A percentile compares a stretch with the other conserved stretches of the same genome.
Conservation (phyloP, 2,888 invertebrate genomes). For the Aphidoletes aphidimyza region DNA sequence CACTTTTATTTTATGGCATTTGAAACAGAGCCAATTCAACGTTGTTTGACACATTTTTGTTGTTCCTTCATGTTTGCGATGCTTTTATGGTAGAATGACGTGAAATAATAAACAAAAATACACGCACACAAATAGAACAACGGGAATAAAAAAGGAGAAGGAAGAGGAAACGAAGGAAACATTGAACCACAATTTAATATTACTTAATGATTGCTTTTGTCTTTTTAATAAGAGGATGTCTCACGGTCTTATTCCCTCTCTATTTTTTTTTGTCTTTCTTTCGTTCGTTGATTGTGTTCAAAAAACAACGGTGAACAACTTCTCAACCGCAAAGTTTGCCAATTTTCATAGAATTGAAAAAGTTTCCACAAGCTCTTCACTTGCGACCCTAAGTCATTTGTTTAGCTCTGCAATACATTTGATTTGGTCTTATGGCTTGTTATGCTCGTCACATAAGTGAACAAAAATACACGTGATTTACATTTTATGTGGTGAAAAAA, state of each 20-base stretch:
- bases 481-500: too few relatives aligned
- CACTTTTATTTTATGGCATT: background rate
- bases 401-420: background rate
- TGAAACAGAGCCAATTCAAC: too few relatives aligned
- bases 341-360: conserved; percentile 29
- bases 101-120: background rate
- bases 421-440: background rate
- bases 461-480: too few relatives aligned
- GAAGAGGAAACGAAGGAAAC: background rate
- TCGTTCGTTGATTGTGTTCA: background rate
- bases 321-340: conserved; percentile 5
- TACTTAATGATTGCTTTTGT: conserved; percentile 32
- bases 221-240: background rate
- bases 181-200: conserved; percentile 28
- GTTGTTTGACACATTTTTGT: too few relatives aligned
- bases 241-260: background rate
- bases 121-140: background rate
- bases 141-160: background rate
- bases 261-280: background rate
- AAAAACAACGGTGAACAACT: background rate
- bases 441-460: background rate
- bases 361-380: background rate
- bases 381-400: background rate
- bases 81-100: conserved; percentile 12
- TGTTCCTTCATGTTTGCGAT: conserved; percentile 23